Conservation (phyloP, 2,888 invertebrate species). For the Aleiodes testaceus region DNA sequence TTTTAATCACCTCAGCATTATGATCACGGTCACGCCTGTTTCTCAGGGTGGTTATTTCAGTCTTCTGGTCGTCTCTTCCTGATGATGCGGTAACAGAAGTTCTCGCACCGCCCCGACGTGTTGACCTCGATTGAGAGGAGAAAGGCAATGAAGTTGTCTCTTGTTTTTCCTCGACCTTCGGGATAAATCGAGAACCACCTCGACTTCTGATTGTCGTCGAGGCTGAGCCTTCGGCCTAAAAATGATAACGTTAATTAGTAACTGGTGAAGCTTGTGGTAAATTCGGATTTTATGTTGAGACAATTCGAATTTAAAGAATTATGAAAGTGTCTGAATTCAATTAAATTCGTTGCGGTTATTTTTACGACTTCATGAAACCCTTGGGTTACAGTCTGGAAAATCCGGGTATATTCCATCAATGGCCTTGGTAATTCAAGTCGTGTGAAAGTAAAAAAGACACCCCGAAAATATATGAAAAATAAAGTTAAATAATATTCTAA, state of each 20-base stretch:
- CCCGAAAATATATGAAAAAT: neutral
- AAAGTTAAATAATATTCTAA: neutral
- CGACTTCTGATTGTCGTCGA: slow-evolving; percentile 54
- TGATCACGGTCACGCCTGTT: slow-evolving; percentile 44
- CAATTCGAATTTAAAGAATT: neutral
- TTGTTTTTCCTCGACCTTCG: slow-evolving; percentile 53
- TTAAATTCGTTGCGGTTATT: too few relatives aligned
- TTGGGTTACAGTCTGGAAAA: neutral
- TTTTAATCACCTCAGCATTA: slow-evolving; percentile 37
- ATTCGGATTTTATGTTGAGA: slow-evolving; percentile 1
- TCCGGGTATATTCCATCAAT: slow-evolving; percentile 3
- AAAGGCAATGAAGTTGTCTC: slow-evolving; percentile 49
- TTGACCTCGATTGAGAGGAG: slow-evolving; percentile 47
- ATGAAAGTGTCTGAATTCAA: too few relatives aligned
- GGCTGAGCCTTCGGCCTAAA: slow-evolving; percentile 61
- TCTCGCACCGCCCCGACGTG: slow-evolving; percentile 39
- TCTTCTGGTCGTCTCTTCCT: slow-evolving; percentile 40
- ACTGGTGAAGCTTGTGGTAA: neutral
- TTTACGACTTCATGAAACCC: neutral
- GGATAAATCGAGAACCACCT: slow-evolving; percentile 59
- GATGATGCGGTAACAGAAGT: slow-evolving; percentile 42
- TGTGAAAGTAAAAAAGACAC: slow-evolving; percentile 24
- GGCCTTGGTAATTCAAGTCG: slow-evolving; percentile 1
- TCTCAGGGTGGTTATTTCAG: slow-evolving; percentile 42
- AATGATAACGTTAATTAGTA: slow-evolving; percentile 18